Percentiles rank a stretch among this genome's conserved stretches.
Conservation (phyloP, 2,113 vertebrate genomes). For the Boulengeromyrus knoepffleri region DNA sequence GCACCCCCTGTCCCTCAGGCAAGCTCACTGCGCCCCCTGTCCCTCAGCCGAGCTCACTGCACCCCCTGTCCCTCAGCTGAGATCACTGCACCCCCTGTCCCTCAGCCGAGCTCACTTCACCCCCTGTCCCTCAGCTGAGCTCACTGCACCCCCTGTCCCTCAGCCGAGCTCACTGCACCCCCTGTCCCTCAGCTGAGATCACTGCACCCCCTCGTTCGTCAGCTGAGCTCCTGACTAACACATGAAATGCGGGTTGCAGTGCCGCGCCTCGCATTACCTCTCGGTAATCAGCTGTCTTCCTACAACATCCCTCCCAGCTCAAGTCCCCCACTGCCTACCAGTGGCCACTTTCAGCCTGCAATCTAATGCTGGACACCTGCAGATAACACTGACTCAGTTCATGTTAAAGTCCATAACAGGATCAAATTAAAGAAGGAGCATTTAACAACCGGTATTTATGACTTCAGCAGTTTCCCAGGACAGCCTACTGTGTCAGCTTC, state of each 20-base stretch:
- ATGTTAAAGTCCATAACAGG: background rate
- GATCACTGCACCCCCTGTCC: background rate
- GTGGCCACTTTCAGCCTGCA: background rate
- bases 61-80: too few relatives aligned
- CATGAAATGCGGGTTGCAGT: background rate
- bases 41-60: too few relatives aligned
- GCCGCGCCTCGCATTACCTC: background rate
- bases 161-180: background rate
- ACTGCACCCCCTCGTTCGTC: background rate
- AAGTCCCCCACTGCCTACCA: background rate
- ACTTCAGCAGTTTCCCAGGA: background rate
- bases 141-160: background rate
- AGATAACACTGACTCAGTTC: background rate
- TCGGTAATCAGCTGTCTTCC: background rate
- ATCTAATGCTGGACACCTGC: background rate
- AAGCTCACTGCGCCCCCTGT: too few relatives aligned
- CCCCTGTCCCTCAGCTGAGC: too few relatives aligned
- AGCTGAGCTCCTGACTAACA: background rate
- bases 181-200: background rate
- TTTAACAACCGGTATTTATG: background rate
- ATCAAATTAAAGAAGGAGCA: background rate
- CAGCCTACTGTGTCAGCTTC: background rate
- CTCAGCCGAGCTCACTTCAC: background rate
- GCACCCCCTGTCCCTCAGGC: too few relatives aligned
- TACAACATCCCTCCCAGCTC: background rate